Evolutionary conservation across 2,113 vertebrate species (phyloP), one percentile per base, ranked within the genome.

Genomic region (Cryptomyrus ogoouensis): DNA sequence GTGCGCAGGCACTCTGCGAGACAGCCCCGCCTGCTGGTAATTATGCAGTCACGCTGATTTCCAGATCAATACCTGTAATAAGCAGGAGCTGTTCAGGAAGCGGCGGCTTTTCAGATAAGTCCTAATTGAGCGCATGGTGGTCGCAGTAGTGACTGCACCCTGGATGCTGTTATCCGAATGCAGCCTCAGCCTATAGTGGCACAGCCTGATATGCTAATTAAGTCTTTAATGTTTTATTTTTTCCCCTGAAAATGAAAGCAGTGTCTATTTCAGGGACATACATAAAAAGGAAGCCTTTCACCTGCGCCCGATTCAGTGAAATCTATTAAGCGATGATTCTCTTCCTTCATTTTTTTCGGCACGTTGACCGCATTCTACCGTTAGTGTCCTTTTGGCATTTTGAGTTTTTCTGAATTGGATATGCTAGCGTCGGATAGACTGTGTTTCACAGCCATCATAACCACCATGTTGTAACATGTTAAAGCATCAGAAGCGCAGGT

Each of bases 21-120:
- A 66, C 62, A 31, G n/a, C 35, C 70, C 27, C 0, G 70, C 70
- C 35, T 42, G 31, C 74, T 42, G 74, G 0, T 80, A 80, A 80
- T 80, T 80, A 80, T 80, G 35, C 74, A 80, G 74, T 42, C 31
- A 42, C 35, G 17, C 31, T 80, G 74, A 80, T 80, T 42, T 80
- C 74, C 74, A 80, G 74, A 80, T 80, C 74, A 80, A 80, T 80
- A 80, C 74, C 74, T 80, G 35, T 80, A 42, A 80, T 80, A 80
- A 80, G 74, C 74, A 42, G 35, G 74, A 42, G 74, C 74, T 80
- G 13, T 42, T 80, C 35, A 21, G 35, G 10, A 80, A 80, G 74
- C 15, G 74, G 74, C n/a, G 35, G 74, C 9, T 80, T 42, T 80
- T 39, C 35, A 39, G 74, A 80, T 17, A 19, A 80, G 35, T 42